Evolutionary conservation across 2,888 invertebrate species (phyloP).

Genomic region (Cephalotes varians): DNA sequence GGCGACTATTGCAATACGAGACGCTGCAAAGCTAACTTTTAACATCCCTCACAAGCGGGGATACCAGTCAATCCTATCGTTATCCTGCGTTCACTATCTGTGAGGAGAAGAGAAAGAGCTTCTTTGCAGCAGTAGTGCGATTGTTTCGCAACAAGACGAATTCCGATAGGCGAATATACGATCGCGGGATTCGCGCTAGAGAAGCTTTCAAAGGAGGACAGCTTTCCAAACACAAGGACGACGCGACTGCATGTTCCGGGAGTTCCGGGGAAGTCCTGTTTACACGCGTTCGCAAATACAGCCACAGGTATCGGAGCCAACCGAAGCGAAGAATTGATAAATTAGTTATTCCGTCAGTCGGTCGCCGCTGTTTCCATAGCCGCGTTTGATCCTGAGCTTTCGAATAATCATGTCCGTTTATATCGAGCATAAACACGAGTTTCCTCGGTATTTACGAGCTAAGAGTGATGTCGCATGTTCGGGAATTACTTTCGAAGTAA

Average conservation of each 20-base stretch:
- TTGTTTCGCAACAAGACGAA: constrained; percentile 14
- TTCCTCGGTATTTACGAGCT: constrained; percentile 21
- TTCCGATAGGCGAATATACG: constrained; percentile 12
- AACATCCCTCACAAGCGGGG: background rate
- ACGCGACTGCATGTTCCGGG: constrained; percentile 61
- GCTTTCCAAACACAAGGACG: constrained; percentile 70
- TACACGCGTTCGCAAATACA: constrained; percentile 83
- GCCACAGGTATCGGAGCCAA: constrained; percentile 82
- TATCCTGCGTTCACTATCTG: background rate
- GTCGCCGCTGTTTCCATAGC: constrained; percentile 70
- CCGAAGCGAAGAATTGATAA: constrained; percentile 86
- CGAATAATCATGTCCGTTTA: constrained; percentile 76
- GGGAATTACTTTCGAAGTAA: background rate
- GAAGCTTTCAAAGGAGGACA: constrained; percentile 42
- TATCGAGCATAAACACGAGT: constrained; percentile 61
- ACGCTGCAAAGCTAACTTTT: constrained; percentile 19
- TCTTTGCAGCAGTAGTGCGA: background rate
- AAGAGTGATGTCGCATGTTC: background rate
- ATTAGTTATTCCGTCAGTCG: constrained; percentile 85
- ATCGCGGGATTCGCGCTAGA: constrained; percentile 11
- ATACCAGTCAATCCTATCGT: background rate
- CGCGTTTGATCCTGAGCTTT: constrained; percentile 81
- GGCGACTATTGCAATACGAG: constrained; percentile 5
- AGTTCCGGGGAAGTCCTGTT: constrained; percentile 77
- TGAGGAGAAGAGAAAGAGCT: background rate